Base-by-base conservation (phyloP, 1,140 invertebrate genomes). In the Bombus polaris region DNA sequence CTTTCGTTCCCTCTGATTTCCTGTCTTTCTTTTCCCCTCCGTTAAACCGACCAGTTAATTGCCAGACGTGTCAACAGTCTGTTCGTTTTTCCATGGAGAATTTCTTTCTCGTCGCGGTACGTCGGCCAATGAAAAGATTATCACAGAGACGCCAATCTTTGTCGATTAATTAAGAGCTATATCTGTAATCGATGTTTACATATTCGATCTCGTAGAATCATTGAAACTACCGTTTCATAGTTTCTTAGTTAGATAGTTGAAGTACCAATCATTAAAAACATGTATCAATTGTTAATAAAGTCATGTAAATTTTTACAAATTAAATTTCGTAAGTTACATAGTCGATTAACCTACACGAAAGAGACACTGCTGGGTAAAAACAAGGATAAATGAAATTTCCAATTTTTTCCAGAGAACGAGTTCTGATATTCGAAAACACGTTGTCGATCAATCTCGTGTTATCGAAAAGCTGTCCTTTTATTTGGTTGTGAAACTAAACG, bases 1-100 rank as follows among this genome's bases (percentile, higher is more conserved):
- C 77, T 65, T 71, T 37, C n/a, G 6, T 71, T 85, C 88, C 87
- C 68, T 86, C 42, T 47, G 53, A 73, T 85, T 80, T 81, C 18
- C 74, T 66, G n/a, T 81, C n/a, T 74, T 62, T 37, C 44, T 72
- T 25, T 57, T n/a, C 39, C n/a, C 57, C 53, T 37, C 72, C 28
- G 18, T 65, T 66, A 25, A 74, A n/a, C 10, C 71, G 32, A 72
- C 42, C 32, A 39, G 57, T 79, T 85, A 71, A 80, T 80, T 65
- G 57, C 68, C 53, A 47, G 32, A 65, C 76, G 39, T 47, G 68
- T 85, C 66, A 62, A 75, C 71, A 66, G 32, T 28, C 37, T 71
- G 35, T 28, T 32, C 42, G 32, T n/a, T 71, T 35, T 78, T 39
- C 39, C 4, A 22, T 28, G 28, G 72, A 25, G 59, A 42, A 77